Evolutionary conservation across 2,888 invertebrate species (phyloP).

Genomic region (Agapetus fuscipes): DNA sequence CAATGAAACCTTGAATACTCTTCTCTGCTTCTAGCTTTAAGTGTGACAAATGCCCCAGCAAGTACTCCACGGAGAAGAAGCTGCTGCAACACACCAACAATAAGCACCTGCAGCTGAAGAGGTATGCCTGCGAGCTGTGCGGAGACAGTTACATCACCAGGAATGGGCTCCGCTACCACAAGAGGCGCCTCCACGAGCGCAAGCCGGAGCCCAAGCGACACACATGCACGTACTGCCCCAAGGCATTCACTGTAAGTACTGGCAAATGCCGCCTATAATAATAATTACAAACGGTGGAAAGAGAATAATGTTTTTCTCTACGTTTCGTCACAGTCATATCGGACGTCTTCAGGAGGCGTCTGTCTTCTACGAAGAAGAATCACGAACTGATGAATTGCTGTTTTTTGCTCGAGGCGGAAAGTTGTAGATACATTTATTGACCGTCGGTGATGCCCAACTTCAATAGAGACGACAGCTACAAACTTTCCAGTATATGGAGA

Average conservation of each 20-base stretch:
- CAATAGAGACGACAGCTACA: too few relatives aligned
- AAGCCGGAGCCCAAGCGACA: constrained; percentile 8
- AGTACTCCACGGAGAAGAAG: constrained; percentile 5
- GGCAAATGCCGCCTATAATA: too few relatives aligned
- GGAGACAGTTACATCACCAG: constrained; percentile 8
- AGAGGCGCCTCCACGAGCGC: constrained; percentile 10
- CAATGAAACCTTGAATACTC: neutral
- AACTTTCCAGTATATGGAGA: too few relatives aligned
- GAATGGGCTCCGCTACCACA: constrained; percentile 14
- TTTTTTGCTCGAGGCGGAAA: too few relatives aligned
- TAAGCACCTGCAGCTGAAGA: constrained; percentile 5
- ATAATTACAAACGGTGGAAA: too few relatives aligned
- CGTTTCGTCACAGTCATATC: too few relatives aligned
- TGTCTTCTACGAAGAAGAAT: too few relatives aligned
- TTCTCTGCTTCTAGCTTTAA: constrained; percentile 7
- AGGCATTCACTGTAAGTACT: constrained; percentile 12
- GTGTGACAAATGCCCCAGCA: constrained; percentile 10
- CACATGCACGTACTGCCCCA: constrained; percentile 8
- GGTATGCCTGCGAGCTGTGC: constrained; percentile 9
- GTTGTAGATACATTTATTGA: too few relatives aligned
- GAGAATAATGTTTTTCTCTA: too few relatives aligned
- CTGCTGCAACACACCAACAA: constrained; percentile 7
- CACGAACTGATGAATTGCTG: too few relatives aligned
- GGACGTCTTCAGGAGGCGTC: too few relatives aligned
- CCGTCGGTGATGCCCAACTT: too few relatives aligned